Conservation (phyloP, 2,888 invertebrate genomes). For the Lampropteryx suffumata region DNA sequence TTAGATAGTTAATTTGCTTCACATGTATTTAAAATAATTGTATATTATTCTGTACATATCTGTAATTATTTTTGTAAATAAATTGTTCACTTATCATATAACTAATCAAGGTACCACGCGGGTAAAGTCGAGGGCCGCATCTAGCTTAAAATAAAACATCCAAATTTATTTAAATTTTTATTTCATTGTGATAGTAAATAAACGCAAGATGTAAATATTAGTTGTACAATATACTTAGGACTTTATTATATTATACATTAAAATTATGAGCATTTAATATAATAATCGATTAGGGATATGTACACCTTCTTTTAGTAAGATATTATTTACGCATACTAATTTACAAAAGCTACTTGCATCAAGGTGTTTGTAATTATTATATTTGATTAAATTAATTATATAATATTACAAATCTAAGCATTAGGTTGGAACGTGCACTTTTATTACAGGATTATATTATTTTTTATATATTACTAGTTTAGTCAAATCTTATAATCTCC, state of each 20-base stretch:
- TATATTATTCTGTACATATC: too few relatives aligned
- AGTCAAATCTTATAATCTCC: too few relatives aligned
- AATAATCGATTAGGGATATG: slow-evolving; percentile 68
- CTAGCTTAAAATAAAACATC: slow-evolving; percentile 39
- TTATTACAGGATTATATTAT: too few relatives aligned
- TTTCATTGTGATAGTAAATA: slow-evolving; percentile 78
- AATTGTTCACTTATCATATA: too few relatives aligned
- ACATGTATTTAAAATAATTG: too few relatives aligned
- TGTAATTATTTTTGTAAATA: too few relatives aligned
- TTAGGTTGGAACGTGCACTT: too few relatives aligned
- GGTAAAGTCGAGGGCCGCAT: too few relatives aligned
- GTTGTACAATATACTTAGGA: slow-evolving; percentile 65
- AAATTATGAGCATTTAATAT: slow-evolving; percentile 75
- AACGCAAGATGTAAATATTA: slow-evolving; percentile 77
- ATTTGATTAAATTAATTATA: neutral
- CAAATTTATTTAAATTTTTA: slow-evolving; percentile 55
- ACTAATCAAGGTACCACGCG: too few relatives aligned
- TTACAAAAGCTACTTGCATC: slow-evolving; percentile 57
- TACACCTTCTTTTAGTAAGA: slow-evolving; percentile 59
- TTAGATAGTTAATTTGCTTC: too few relatives aligned
- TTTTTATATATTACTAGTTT: too few relatives aligned
- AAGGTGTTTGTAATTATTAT: neutral
- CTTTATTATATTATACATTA: slow-evolving; percentile 61
- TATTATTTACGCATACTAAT: slow-evolving; percentile 48
- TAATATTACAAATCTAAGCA: too few relatives aligned